phyloP scores from a whole-genome alignment of 2,797 vertebrate species.

The Fistularia tabacaria region DNA sequence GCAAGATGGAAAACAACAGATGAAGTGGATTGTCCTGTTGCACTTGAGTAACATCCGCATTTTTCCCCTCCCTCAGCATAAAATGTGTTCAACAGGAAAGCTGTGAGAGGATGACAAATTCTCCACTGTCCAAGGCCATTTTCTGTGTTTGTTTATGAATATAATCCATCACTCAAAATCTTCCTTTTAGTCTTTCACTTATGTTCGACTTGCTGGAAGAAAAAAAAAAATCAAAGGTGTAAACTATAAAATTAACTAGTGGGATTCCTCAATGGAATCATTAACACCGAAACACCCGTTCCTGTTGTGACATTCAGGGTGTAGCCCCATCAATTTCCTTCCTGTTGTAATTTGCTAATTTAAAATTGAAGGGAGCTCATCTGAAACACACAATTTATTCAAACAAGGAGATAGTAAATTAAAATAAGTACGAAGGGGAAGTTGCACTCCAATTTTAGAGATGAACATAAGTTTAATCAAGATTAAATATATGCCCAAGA shows the following conservation, averaged over 20 bases:
- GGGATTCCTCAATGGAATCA: no score
- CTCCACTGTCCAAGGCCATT: neutral
- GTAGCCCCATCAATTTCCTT: no score
- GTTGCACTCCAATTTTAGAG: conserved; percentile 45
- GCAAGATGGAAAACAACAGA: conserved; percentile 12
- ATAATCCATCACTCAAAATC: no score
- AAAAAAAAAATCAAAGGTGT: neutral
- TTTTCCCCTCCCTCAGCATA: conserved; percentile 23
- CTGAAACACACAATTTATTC: no score
- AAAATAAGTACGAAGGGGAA: conserved; percentile 7
- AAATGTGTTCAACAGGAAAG: conserved; percentile 37
- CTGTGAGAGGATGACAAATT: conserved; percentile 26
- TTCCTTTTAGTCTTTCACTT: no score
- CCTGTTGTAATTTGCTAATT: no score
- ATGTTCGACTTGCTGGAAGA: no score
- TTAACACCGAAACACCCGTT: no score
- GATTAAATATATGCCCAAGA: conserved; percentile 78
- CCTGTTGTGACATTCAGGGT: no score
- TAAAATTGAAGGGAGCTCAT: no score
- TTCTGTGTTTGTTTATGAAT: no score
- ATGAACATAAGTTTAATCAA: conserved; percentile 81
- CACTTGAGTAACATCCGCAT: conserved; percentile 28
- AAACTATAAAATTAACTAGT: neutral
- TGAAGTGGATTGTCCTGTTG: conserved; percentile 8
- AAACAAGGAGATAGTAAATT: no score